Evolutionary conservation across 2,113 vertebrate genomes (phyloP).

Genomic region (Amazona guildingii): DNA sequence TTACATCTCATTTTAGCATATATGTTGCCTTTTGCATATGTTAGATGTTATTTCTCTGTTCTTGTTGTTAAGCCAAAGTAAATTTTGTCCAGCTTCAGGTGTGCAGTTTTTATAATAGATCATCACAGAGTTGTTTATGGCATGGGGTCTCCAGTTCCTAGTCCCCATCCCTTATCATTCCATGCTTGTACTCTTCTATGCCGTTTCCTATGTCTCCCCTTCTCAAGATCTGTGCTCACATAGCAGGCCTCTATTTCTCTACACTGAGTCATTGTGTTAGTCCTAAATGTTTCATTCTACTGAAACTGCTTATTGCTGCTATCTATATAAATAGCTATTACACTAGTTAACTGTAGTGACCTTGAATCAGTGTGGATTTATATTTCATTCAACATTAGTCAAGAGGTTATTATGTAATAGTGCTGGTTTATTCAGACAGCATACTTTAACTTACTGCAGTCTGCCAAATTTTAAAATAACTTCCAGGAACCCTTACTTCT

Average conservation of each 20-base stretch:
- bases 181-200: accelerated
- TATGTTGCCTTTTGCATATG: background rate
- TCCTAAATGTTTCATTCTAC: background rate
- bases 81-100: background rate
- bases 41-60: background rate
- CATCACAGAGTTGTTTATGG: background rate
- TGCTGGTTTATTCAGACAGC: background rate
- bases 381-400: background rate
- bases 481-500: background rate
- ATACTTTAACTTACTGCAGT: background rate
- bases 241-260: background rate
- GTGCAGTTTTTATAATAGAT: background rate
- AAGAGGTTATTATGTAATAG: background rate
- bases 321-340: background rate
- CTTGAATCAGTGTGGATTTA: background rate
- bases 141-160: background rate
- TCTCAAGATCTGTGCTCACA: background rate
- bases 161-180: background rate
- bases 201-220: background rate
- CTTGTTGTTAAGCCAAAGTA: background rate
- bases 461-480: background rate
- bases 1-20: background rate
- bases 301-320: background rate
- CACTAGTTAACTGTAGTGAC: background rate
- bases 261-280: background rate